Conservation (phyloP, 2,797 vertebrate genomes). For the Scleropages formosus region DNA sequence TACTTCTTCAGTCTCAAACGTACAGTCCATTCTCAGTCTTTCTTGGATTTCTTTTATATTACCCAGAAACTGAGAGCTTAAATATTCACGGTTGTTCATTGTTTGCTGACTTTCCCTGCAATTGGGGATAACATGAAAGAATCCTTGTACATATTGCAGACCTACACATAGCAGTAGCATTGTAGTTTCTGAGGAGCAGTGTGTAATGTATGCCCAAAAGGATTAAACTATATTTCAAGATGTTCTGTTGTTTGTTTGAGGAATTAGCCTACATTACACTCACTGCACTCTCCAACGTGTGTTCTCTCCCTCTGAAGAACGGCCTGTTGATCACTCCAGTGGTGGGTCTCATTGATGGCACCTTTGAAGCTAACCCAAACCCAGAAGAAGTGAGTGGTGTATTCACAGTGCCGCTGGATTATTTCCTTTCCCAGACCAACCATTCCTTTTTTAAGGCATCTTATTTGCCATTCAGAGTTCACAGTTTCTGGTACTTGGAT, state of each 20-base stretch:
- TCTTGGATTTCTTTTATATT: background rate
- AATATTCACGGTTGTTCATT: background rate
- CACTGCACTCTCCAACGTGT: background rate
- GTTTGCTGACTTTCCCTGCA: background rate
- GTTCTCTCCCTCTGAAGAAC: conserved; percentile 59
- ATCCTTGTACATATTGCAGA: too few relatives aligned
- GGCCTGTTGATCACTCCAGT: conserved; percentile 80
- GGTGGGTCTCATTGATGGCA: conserved; percentile 81
- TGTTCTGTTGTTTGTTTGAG: background rate
- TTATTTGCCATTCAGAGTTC: conserved; percentile 38
- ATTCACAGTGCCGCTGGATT: conserved; percentile 82
- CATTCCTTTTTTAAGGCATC: conserved; percentile 50
- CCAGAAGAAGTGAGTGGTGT: conserved; percentile 83
- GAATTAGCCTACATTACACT: background rate
- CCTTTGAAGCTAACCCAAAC: conserved; percentile 76
- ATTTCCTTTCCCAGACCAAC: conserved; percentile 70
- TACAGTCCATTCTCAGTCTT: background rate
- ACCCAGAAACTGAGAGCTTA: background rate
- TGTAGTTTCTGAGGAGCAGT: too few relatives aligned
- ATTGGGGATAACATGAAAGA: background rate
- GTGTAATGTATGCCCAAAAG: background rate
- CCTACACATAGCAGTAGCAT: too few relatives aligned
- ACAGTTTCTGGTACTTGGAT: conserved; percentile 75
- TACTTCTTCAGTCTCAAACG: conserved; percentile 45
- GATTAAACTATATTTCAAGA: background rate